Base-by-base conservation (phyloP, 2,797 vertebrate genomes). In the Pangasius larnaudii region DNA sequence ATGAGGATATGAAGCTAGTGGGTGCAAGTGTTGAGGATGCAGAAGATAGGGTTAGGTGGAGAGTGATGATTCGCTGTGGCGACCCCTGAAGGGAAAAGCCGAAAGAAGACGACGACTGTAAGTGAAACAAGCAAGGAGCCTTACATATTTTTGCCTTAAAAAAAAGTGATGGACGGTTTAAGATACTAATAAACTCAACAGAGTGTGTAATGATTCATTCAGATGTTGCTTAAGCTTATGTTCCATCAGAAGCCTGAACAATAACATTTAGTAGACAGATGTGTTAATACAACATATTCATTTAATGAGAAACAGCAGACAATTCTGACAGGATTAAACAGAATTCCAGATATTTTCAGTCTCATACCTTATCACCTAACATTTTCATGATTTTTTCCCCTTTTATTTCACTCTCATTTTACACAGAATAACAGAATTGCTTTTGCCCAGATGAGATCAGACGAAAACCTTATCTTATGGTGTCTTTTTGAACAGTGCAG, bases 271-370 rank as follows among this genome's bases (percentile, higher is more conserved):
- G 27, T 2, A 83, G 39, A 83, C 59, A 67, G 79, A 46, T 2
- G 65, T 39, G 5, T 72, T 39, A 56, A 74, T 58, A 58, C 69
- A 85, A 56, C 13, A 36, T 36, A 10, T 58, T 85, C 27, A 59
- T 85, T 85, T 85, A 85, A 85, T 85, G 69, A 72, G 46, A 59
- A 59, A 85, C 53, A 59, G 67, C 33, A 85, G 30, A 85, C 30
- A 53, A n/a, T 85, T 67, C 49, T 56, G 39, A 83, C 59, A 83
- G 18, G 51, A 59, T 67, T 74, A 24, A 59, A 58, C 53, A 59
- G 46, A 72, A 56, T 36, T 85, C 49, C 19, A 84, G 39, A 82
- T 42, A 18, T 39, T 30, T 53, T 58, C 42, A 36, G 13, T 49
- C 63, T 65, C 80, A 53, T 18, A 51, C 16, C 33, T 9, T 18